A percentile compares a stretch with the other conserved stretches of the same genome.
phyloP scores from a whole-genome alignment of 2,797 vertebrate genomes.

The Propithecus perrieri region DNA sequence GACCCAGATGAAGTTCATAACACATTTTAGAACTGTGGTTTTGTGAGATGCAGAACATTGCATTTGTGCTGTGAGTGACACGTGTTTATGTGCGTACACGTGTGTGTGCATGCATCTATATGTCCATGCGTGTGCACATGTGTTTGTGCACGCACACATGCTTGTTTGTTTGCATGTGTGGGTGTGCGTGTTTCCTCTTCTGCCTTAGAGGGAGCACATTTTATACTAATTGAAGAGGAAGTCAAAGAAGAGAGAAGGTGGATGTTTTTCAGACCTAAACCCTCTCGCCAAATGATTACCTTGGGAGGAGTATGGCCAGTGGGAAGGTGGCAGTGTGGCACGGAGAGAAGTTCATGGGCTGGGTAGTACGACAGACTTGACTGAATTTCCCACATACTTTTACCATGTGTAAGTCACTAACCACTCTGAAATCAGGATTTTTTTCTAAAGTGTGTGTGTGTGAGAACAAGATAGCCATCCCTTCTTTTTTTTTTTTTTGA shows the following conservation, averaged over 20 bases:
- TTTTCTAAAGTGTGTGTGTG: background rate
- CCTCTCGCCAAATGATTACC: background rate
- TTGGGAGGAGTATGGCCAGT: background rate
- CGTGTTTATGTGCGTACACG: too few species aligned
- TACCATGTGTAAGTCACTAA: background rate
- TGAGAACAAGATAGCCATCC: background rate
- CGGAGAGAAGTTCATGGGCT: background rate
- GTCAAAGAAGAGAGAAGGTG: background rate
- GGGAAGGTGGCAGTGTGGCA: background rate
- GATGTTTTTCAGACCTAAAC: background rate
- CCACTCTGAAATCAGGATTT: background rate
- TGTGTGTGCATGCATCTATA: rapidly evolving
- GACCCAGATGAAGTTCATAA: background rate
- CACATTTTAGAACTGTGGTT: background rate
- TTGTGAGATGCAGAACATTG: background rate
- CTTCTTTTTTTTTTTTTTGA: too few species aligned
- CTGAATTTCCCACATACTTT: background rate
- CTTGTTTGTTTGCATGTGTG: background rate
- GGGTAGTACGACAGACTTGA: background rate
- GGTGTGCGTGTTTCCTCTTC: background rate
- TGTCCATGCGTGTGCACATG: too few species aligned
- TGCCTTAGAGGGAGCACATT: background rate
- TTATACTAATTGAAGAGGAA: background rate
- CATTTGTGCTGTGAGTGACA: background rate
- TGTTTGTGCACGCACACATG: too few species aligned